Conservation (phyloP, 1,140 invertebrate species). For the Stenopsyche tienmushanensis region DNA sequence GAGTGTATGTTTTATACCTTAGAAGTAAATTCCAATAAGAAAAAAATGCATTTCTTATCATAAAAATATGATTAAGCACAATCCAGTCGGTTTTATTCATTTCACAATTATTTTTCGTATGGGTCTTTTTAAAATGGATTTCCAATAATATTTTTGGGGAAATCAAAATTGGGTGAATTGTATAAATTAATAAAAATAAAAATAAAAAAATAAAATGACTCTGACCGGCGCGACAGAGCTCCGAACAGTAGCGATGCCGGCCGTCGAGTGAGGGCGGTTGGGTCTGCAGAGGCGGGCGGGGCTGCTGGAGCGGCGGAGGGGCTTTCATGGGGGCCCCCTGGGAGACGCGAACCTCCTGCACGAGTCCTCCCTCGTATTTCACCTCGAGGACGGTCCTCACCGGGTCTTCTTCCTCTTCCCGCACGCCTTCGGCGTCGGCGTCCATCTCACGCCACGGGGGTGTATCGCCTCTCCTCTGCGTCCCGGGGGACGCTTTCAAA, state of each 20-base stretch:
- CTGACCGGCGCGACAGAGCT: conserved; percentile 47
- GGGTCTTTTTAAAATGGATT: conserved; percentile 2
- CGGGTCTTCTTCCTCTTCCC: not conserved
- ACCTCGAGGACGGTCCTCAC: conserved; percentile 25
- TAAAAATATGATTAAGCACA: too few relatives aligned
- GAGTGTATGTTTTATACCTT: too few relatives aligned
- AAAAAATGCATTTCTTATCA: too few relatives aligned
- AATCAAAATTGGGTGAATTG: not conserved
- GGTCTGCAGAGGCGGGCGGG: not conserved
- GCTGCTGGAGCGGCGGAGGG: not conserved
- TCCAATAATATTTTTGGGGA: not conserved
- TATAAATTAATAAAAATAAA: conserved; percentile 14
- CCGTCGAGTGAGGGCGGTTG: conserved; percentile 37
- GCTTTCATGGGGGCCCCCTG: conserved; percentile 27
- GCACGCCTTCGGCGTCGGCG: not conserved
- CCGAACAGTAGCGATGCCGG: conserved; percentile 46
- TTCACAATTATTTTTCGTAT: not conserved
- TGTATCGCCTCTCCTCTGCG: not conserved
- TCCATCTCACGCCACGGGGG: too few relatives aligned
- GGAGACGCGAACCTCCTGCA: conserved; percentile 30
- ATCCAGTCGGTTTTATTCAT: too few relatives aligned
- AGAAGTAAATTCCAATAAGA: conserved; percentile 9
- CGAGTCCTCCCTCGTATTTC: conserved; percentile 29
- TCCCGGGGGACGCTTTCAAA: too few relatives aligned
- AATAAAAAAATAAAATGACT: conserved; percentile 19